Evolutionary conservation across 2,797 vertebrate genomes (phyloP), one percentile per base, ranked within the genome.

Genomic region (Emys orbicularis): DNA sequence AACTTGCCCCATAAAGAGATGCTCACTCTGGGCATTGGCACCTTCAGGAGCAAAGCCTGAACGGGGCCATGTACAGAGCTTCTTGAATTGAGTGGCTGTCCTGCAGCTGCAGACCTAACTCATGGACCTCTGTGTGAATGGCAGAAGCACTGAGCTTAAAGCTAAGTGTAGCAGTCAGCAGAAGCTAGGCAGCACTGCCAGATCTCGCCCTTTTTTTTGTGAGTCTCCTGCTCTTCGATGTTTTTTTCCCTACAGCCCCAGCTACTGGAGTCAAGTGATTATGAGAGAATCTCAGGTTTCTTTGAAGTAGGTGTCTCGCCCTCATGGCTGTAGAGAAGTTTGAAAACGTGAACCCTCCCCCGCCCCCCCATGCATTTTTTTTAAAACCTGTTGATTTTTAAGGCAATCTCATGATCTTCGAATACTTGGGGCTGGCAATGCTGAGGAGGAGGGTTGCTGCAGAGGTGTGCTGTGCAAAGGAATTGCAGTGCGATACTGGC

Each of bases 21-120:
- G 0, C 31, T 56, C 37, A 89, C 52, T 41, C 44, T 0, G 0
- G 72, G 53, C n/a, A 37, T 0, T 65, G 9, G 41, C 23, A 72
- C 87, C 90, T 53, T 37, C 3, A 2, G 56, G 23, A 11, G 25
- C 54, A 56, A 2, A 25, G 29, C 12, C 29, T 59, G 27, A 31
- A 59, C 27, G 29, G 31, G 34, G 61, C 61, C 34, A n/a, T 34
- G 15, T 65, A 15, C n/a, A n/a, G 8, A 65, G 34, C 34, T 18
- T 18, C 61, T n/a, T 34, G 31, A 65, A 65, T 4, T 1, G 7
- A n/a, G 61, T 18, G 4, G 61, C 61, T 65, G 61, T n/a, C 34
- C 29, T 34, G 34, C 6, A 61, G 59, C 61, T n/a, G 61, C 34
- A n/a, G 6, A n/a, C n/a, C 8, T n/a, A 7, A 16, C 61, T 34